Evolutionary conservation across 2,888 invertebrate genomes (phyloP), one percentile per base, ranked within the genome.

Genomic region (Himalopsyche japonica): DNA sequence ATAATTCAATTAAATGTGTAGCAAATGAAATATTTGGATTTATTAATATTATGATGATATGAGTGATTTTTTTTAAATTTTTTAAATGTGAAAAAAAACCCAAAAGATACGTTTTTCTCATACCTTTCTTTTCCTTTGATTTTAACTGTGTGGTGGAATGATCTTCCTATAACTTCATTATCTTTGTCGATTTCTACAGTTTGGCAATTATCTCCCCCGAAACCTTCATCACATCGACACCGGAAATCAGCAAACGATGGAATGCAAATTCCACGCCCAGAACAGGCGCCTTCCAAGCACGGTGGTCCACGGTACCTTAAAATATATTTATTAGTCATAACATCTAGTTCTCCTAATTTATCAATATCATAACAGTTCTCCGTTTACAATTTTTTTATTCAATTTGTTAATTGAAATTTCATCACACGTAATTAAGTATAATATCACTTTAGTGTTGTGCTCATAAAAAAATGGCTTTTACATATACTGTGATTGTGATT

Each of bases 231-330:
- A 88, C 96, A 96, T 88, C 94, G 93, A 90, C 96, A 96, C 86
- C 93, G 92, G 89, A 94, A 95, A 87, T 93, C 92, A 87, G 94
- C 93, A 78, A 96, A 91, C 86, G 94, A 91, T 10, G 96, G 95
- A 80, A 95, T 90, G 90, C 96, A 96, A 83, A 94, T 91, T 6
- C 95, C 96, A 27, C 94, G 94, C 89, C 96, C 95, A 88, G 92
- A 90, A 88, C 93, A 93, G 32, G 93, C 93, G 89, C 93, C 93
- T 87, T 92, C 92, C 48, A 93, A 92, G 90, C 95, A 95, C 5
- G 95, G 95, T 88, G 91, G 94, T 89, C 93, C 94, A 87, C 93
- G 93, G 90, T 95, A 95, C 27, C 70, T 70, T 43, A 3, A 24
- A 70, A 30, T 43, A 43, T 43, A 1, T 43, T 43, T 15, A 1